phyloP scores from a whole-genome alignment of 2,797 vertebrate genomes.

The Dendrocincla fuliginosa region DNA sequence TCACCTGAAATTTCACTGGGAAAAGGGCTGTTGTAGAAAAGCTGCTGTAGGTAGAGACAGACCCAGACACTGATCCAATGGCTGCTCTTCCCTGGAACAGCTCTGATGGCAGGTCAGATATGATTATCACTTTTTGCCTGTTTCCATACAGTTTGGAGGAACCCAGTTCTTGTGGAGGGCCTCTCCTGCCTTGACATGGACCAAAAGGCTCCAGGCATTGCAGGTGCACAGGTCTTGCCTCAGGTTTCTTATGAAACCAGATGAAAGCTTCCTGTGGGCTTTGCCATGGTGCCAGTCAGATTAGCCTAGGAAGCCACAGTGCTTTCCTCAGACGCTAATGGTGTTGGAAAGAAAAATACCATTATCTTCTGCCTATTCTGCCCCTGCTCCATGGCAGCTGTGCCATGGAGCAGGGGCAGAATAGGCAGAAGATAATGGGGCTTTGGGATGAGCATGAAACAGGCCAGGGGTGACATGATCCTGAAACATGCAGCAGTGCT shows the following conservation, averaged over 20 bases:
- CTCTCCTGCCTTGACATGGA: rapidly evolving
- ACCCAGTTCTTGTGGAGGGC: neutral
- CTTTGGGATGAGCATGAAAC: rapidly evolving
- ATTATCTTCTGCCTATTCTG: neutral
- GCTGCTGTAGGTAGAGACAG: neutral
- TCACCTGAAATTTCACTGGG: neutral
- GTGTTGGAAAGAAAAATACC: neutral
- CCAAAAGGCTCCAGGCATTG: neutral
- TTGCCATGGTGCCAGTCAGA: rapidly evolving
- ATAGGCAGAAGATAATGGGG: no score
- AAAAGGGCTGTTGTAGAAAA: neutral
- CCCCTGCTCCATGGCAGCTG: neutral
- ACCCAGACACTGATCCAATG: rapidly evolving
- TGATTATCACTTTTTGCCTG: neutral
- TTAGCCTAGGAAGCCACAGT: neutral
- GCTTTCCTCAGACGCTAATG: neutral
- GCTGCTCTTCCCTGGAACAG: neutral
- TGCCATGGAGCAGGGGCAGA: neutral
- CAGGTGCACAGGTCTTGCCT: rapidly evolving
- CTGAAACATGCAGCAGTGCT: neutral
- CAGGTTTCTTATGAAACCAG: neutral
- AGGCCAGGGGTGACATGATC: rapidly evolving
- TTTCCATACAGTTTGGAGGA: neutral
- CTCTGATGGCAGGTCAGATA: rapidly evolving
- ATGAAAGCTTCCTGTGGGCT: neutral